Evolutionary conservation across 2,797 vertebrate species (phyloP).

Genomic region (Propithecus deckenii): DNA sequence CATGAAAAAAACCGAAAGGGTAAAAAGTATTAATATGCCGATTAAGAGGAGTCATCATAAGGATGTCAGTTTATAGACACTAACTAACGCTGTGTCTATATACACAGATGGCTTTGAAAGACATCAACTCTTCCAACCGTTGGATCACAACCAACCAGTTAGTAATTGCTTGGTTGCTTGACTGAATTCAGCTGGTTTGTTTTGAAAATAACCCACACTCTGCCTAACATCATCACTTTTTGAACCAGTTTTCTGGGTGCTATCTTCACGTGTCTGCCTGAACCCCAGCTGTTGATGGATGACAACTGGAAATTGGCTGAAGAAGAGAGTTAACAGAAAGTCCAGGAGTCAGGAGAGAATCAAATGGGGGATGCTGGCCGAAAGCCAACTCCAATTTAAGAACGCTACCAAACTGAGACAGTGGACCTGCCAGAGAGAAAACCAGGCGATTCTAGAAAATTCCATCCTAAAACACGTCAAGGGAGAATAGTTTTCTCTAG

Average conservation of each 20-base stretch:
- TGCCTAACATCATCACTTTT: background rate
- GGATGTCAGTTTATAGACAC: background rate
- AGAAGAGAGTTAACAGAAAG: background rate
- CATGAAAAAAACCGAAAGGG: background rate
- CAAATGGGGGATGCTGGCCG: background rate
- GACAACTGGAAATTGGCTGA: background rate
- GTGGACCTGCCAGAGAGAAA: background rate
- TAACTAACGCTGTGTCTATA: background rate
- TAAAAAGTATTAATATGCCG: background rate
- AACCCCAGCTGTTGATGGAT: background rate
- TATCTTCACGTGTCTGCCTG: background rate
- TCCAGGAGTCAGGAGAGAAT: background rate
- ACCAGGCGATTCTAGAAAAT: background rate
- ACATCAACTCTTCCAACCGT: background rate
- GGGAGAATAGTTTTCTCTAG: background rate
- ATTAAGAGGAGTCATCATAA: background rate
- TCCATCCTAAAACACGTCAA: background rate
- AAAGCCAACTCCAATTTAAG: background rate
- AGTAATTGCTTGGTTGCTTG: conserved; percentile 1
- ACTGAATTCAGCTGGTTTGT: conserved; percentile 34
- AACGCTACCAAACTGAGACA: background rate
- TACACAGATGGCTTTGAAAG: conserved; percentile 43
- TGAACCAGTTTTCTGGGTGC: background rate
- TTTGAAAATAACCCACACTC: conserved; percentile 25
- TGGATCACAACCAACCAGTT: background rate